These are phyloP conservation scores for Halichoerus grypus DNA, from an alignment of 2,113 vertebrate genomes.

Conservation along the genomic window DNA sequence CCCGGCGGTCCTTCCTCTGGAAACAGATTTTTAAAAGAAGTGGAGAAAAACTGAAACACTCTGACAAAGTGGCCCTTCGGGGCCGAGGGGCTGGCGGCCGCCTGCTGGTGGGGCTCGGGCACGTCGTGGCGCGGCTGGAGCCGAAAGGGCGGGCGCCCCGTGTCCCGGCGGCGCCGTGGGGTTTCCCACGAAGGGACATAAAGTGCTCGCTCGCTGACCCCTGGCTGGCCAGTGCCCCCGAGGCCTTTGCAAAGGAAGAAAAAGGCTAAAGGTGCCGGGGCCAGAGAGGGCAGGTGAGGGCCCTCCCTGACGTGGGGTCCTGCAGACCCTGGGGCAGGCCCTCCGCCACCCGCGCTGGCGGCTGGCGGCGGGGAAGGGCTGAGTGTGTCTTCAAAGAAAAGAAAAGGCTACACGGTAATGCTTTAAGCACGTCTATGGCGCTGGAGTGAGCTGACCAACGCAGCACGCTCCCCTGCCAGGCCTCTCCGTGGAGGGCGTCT, in stretches of 20 bases:
- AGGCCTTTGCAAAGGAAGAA: conserved; percentile 66
- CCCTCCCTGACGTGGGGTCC: neutral
- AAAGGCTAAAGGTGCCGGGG: conserved; percentile 44
- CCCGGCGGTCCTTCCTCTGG: conserved; percentile 72
- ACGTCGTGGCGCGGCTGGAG: neutral
- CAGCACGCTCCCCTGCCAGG: neutral
- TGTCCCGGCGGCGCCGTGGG: neutral
- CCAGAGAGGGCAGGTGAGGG: neutral
- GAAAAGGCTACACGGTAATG: conserved; percentile 67
- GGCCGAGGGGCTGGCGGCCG: neutral
- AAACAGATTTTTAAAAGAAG: conserved; percentile 65
- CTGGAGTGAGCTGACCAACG: neutral
- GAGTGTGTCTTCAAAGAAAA: conserved; percentile 50
- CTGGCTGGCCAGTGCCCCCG: conserved; percentile 14
- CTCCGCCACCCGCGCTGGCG: neutral
- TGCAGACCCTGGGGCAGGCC: neutral
- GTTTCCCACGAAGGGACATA: conserved; percentile 53
- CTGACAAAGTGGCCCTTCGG: conserved; percentile 28
- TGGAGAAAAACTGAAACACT: conserved; percentile 60
- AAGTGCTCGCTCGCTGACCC: conserved; percentile 72
- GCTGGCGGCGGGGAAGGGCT: neutral
- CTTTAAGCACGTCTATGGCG: neutral
- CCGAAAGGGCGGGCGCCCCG: neutral
- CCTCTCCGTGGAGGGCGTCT: neutral
- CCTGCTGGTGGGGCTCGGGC: conserved; percentile 80